Percentiles rank a stretch among this genome's conserved stretches.
phyloP scores from a whole-genome alignment of 1,140 invertebrate genomes.

The Microplitis mediator region DNA sequence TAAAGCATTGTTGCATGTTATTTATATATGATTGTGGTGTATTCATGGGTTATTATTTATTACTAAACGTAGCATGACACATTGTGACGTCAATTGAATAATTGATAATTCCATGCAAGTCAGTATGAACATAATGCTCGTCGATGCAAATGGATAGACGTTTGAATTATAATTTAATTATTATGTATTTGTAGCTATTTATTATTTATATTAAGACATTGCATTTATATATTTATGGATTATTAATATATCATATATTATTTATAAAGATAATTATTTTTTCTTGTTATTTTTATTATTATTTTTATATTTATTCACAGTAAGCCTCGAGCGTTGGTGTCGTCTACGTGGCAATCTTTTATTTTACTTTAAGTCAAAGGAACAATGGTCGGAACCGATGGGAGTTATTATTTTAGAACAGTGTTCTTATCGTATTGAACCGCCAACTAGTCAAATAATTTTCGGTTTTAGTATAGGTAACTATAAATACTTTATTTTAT shows the following conservation, averaged over 20 bases:
- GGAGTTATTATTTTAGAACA: slow-evolving; percentile 89
- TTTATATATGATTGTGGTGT: neutral
- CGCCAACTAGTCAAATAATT: slow-evolving; percentile 59
- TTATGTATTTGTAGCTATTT: neutral
- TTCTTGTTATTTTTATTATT: slow-evolving; percentile 41
- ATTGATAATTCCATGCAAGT: neutral
- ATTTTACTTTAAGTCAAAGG: slow-evolving; percentile 91
- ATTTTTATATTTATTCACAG: slow-evolving; percentile 60
- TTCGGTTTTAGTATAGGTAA: slow-evolving; percentile 62
- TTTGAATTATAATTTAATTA: too few species aligned
- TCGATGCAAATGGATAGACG: neutral
- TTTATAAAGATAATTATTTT: too few species aligned
- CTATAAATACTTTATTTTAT: slow-evolving; percentile 6
- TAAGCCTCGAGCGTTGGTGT: slow-evolving; percentile 86
- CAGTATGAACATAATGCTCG: neutral
- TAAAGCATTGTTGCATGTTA: neutral
- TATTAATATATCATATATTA: neutral
- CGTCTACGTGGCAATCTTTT: slow-evolving; percentile 89
- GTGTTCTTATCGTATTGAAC: slow-evolving; percentile 77
- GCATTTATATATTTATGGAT: neutral
- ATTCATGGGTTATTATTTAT: neutral
- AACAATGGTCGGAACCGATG: slow-evolving; percentile 85
- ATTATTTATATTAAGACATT: neutral
- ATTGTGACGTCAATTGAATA: neutral
- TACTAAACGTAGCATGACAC: neutral